A percentile compares a stretch with the other conserved stretches of the same genome.
These are phyloP conservation scores for Pedicia rivosa DNA, from an alignment of 2,888 invertebrate genomes.

Conservation along the genomic window DNA sequence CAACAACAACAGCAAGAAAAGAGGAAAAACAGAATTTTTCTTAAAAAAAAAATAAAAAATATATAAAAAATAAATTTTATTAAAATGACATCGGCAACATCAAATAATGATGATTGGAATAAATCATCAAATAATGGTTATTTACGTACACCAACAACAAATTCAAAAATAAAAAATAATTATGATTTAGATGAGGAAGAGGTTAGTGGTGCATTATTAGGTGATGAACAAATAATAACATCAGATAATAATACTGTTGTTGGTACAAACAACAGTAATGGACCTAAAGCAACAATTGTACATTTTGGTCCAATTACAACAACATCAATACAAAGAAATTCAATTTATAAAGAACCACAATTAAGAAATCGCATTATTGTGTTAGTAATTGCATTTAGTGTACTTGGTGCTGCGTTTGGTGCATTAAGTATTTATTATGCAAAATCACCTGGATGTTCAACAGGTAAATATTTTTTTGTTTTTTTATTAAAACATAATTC, in stretches of 20 bases:
- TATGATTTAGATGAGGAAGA: slow-evolving; percentile 11
- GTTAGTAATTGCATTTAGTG: slow-evolving; percentile 26
- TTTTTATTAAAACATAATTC: too few species aligned
- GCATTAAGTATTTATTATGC: slow-evolving; percentile 29
- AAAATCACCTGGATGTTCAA: too few species aligned
- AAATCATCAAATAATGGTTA: slow-evolving; percentile 28
- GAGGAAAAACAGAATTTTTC: too few species aligned
- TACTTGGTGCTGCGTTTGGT: slow-evolving; percentile 28
- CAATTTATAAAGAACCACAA: slow-evolving; percentile 50
- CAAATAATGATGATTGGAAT: slow-evolving; percentile 3
- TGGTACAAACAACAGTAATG: slow-evolving; percentile 11
- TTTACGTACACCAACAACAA: slow-evolving; percentile 21
- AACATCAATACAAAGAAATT: slow-evolving; percentile 14
- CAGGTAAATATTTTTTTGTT: too few species aligned
- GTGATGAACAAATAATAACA: slow-evolving; percentile 10
- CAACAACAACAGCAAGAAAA: too few species aligned
- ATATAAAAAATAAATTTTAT: too few species aligned
- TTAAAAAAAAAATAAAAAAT: too few species aligned
- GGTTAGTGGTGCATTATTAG: slow-evolving; percentile 10
- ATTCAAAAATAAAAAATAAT: slow-evolving; percentile 16
- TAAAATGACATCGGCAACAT: too few species aligned
- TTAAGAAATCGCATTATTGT: slow-evolving; percentile 37
- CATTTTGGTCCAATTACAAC: slow-evolving; percentile 18
- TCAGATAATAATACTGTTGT: slow-evolving; percentile 8
- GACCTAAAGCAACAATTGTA: slow-evolving; percentile 27